Base-by-base conservation (phyloP, 2,888 invertebrate genomes). In the Dynastes tityus region DNA sequence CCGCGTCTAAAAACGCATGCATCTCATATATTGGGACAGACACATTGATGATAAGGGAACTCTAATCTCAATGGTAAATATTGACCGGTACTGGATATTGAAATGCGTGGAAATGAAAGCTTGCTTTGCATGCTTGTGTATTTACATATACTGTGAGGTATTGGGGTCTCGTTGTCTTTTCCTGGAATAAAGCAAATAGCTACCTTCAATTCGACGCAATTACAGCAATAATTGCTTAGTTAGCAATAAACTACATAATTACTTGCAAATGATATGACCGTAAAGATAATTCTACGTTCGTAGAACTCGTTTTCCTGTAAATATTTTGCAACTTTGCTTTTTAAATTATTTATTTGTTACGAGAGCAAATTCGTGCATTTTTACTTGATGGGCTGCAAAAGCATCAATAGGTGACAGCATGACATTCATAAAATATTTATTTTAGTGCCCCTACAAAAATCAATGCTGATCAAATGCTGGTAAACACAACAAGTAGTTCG, bases 71-170 rank as follows among this genome's bases (percentile, higher is more conserved):
- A 68, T 29, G 11, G 68, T 53, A 68, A 68, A 68, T 68, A 68
- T 68, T 68, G 68, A 68, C 68, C 68, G 49, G 51, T 51, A n/a
- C 13, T 16, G 11, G 51, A 68, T 68, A 68, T 22, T 45, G 8
- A 68, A 49, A 58, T 58, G 22, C 22, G 55, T 16, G 22, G 55
- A 58, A 40, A 65, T 22, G 65, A 67, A 67, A 22, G 51, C 27
- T 22, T 58, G 22, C 5, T 22, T 27, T 58, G 11, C 11, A 45
- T 45, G 45, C 45, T 1, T 58, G 8, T 58, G 16, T 22, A 58
- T 22, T 16, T 16, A 22, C 55, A 22, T 58, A 27, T 22, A 9
- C 55, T 2, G 9, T 5, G 55, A 16, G 22, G 27, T 58, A 58
- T 68, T n/a, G 65, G 1, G 3, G 8, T 6, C 6, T 2, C 11